These are phyloP conservation scores for Nomada ruficornis DNA, from an alignment of 2,888 invertebrate species.

Conservation along the genomic window DNA sequence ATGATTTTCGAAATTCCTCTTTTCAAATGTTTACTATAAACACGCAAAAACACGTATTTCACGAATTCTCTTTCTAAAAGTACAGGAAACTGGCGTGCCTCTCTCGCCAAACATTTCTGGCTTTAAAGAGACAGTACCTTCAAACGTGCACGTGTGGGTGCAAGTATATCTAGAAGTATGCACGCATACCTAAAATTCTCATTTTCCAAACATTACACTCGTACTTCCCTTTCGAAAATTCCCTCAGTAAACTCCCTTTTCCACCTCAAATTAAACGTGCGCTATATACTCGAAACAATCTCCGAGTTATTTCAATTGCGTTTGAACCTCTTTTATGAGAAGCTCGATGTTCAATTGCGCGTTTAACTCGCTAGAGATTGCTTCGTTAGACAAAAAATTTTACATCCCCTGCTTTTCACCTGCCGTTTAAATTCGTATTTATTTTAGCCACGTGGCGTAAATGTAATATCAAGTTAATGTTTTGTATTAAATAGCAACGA, in stretches of 20 bases:
- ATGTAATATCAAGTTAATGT: background rate
- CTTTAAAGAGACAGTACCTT: background rate
- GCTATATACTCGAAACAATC: background rate
- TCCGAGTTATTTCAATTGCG: conserved; percentile 6
- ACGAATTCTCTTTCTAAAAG: background rate
- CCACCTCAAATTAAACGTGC: conserved; percentile 4
- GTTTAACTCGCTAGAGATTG: conserved; percentile 8
- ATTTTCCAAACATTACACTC: background rate
- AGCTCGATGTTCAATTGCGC: conserved; percentile 13
- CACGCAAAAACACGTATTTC: background rate
- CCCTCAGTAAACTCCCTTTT: background rate
- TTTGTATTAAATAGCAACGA: background rate
- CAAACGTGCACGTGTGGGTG: too few relatives aligned
- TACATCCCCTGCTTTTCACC: background rate
- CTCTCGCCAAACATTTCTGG: background rate
- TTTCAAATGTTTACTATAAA: too few relatives aligned
- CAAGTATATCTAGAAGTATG: background rate
- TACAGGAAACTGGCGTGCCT: background rate
- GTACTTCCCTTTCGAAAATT: background rate
- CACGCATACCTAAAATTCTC: conserved; percentile 10
- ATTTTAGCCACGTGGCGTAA: background rate
- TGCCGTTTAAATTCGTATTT: background rate
- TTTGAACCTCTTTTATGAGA: conserved; percentile 9
- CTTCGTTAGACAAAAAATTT: background rate
- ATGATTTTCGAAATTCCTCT: background rate